Conservation (phyloP, 1,140 invertebrate genomes). For the Drosophila ohnishii region DNA sequence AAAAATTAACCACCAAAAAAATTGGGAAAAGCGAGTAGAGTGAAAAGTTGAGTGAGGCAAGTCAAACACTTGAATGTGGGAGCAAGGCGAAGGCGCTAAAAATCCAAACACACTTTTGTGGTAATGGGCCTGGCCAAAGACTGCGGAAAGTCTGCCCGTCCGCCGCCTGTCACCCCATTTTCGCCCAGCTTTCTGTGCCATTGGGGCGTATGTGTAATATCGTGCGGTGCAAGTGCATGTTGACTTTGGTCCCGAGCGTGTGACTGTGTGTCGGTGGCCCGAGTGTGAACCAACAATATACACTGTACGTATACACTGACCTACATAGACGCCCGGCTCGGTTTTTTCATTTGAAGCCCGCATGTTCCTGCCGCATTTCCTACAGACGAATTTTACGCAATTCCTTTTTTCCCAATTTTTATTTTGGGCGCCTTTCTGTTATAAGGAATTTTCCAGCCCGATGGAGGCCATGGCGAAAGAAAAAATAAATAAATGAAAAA, state of each 20-base stretch:
- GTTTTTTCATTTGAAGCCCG: slow-evolving; percentile 56
- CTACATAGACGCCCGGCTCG: slow-evolving; percentile 64
- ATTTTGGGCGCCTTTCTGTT: slow-evolving; percentile 8
- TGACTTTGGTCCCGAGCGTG: slow-evolving; percentile 57
- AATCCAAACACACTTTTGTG: slow-evolving; percentile 67
- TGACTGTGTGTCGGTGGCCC: slow-evolving; percentile 38
- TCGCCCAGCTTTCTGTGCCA: slow-evolving; percentile 29
- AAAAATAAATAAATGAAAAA: slow-evolving; percentile 8
- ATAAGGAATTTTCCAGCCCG: slow-evolving; percentile 19
- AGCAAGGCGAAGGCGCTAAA: slow-evolving; percentile 61
- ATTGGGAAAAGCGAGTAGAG: not conserved
- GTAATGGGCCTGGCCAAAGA: slow-evolving; percentile 64
- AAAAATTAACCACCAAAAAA: slow-evolving; percentile 38
- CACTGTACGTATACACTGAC: slow-evolving; percentile 47
- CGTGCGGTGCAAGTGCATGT: slow-evolving; percentile 62
- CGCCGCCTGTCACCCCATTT: slow-evolving; percentile 15
- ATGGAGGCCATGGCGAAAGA: slow-evolving; percentile 21
- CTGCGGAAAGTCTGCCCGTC: slow-evolving; percentile 11
- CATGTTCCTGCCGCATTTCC: slow-evolving; percentile 61
- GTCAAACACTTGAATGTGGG: slow-evolving; percentile 48
- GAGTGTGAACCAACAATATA: slow-evolving; percentile 52
- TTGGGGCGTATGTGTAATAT: slow-evolving; percentile 59
- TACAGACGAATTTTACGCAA: slow-evolving; percentile 56
- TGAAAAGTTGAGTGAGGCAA: slow-evolving; percentile 46
- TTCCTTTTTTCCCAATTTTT: slow-evolving; percentile 39